Base-by-base conservation (phyloP, 2,113 vertebrate species). In the Cairina moschata region DNA sequence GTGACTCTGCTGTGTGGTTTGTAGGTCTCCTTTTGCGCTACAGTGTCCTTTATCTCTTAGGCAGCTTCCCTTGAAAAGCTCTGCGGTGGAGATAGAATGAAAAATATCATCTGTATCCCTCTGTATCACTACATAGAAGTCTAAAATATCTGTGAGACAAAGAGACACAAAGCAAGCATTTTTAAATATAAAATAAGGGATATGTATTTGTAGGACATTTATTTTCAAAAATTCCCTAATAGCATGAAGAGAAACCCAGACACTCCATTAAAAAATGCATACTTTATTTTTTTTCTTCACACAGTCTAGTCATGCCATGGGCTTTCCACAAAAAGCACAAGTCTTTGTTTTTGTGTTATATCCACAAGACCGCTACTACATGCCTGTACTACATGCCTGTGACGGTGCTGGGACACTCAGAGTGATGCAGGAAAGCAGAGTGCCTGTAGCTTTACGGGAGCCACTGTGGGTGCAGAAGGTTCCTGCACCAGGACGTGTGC, bases 321-420 rank as follows among this genome's bases (percentile, higher is more conserved):
- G 26, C 50, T 67, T 69, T 88, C 40, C 50, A 66, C 21, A 55
- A 50, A 90, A 79, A 34, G 34, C 71, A 6, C 15, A 40, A 78
- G 22, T 16, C 17, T 50, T 83, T 71, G 4, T 81, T 91, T 83
- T 67, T 56, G 22, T 86, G 56, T 66, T 54, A 2, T 44, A 36
- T 78, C 34, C 65, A 65, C 59, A 71, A 55, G 90, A 62, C 44
- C 86, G 50, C 86, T 83, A 23, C 56, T 44, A 2, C 2, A 1
- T 0, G 3, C 58, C 50, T 1, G 0, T 50, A 23, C 56, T 44
- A 2, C 2, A 1, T 0, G 3, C 58, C 50, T 1, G 0, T 50
- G 3, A 2, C 59, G 32, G 42, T 87, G 77, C 40, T 65, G 46
- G 36, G 31, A 65, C 46, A 48, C 46, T 48, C 22, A 83, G 34